Evolutionary conservation across 2,888 invertebrate species (phyloP).

Genomic region (Cosmorhoe ocellata): DNA sequence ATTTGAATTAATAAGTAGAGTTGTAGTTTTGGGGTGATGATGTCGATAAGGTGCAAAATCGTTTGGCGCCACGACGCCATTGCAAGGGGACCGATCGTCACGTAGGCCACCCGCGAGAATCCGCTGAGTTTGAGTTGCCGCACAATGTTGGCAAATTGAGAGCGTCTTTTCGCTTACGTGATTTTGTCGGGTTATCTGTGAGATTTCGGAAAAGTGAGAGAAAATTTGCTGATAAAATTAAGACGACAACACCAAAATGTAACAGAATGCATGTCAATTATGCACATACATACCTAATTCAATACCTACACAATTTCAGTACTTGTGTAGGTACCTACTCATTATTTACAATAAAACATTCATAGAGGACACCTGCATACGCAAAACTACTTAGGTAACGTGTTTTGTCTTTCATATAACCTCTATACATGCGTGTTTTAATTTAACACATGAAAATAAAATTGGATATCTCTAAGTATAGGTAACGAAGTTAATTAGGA

Average conservation of each 20-base stretch:
- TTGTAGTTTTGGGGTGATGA: conserved; percentile 35
- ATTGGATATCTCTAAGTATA: too few species aligned
- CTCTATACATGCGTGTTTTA: conserved; percentile 24
- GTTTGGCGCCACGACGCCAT: conserved; percentile 79
- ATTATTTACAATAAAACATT: too few species aligned
- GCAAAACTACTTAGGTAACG: background rate
- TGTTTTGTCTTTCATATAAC: conserved; percentile 22
- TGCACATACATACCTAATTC: too few species aligned
- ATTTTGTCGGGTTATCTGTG: conserved; percentile 43
- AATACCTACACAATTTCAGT: too few species aligned
- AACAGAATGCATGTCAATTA: background rate
- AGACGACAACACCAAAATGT: conserved; percentile 10
- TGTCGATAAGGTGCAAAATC: conserved; percentile 74
- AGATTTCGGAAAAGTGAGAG: conserved; percentile 54
- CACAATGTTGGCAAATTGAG: conserved; percentile 20
- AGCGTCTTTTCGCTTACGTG: conserved; percentile 22
- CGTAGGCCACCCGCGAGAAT: conserved; percentile 73
- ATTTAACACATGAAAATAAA: conserved; percentile 6
- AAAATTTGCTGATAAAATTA: conserved; percentile 34
- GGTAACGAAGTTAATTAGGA: too few species aligned
- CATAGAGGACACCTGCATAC: too few species aligned
- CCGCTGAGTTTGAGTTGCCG: conserved; percentile 52
- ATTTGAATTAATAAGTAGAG: conserved; percentile 26
- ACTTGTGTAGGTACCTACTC: background rate
- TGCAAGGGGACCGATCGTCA: conserved; percentile 72